Evolutionary conservation across 1,140 invertebrate species (phyloP), one percentile per base, ranked within the genome.

Genomic region (Calliopsis andreniformis): DNA sequence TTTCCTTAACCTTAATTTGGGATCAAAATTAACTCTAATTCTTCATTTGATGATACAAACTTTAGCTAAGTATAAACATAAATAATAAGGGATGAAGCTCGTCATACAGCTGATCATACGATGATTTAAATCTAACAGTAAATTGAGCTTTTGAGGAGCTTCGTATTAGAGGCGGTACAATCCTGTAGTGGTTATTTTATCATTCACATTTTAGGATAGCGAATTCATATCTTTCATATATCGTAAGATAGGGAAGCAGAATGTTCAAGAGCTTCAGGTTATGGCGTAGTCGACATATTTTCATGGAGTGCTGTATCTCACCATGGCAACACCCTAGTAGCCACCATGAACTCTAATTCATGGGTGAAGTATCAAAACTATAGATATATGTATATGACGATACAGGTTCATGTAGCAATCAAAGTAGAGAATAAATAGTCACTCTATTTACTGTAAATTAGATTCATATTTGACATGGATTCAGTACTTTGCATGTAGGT

Each of bases 171-270:
- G 20, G 6, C 2, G 3, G 8, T 12, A 25, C 10, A 4, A 32
- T 23, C 3, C 16, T 8, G 7, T 0, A 14, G 2, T 23, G 23
- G 3, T 14, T 6, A 14, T 10, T 43, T 68, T 23, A 5, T 7
- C 0, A 18, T 30, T n/a, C 18, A n/a, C n/a, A 4, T 18, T 35
- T 56, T 18, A 70, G 35, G 14, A 25, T 7, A 45, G 3, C 70
- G 81, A 82, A 89, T 90, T 90, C 89, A 88, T 90, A 90, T 91
- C 89, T 90, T 76, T 85, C 78, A 69, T 82, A 89, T 78, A 73
- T 82, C 56, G 75, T 68, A 88, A 90, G 86, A 87, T 88, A 91
- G 88, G 88, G 80, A 79, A 89, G 84, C 78, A 91, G 84, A 69
- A 89, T 79, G 42, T 14, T 61, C 73, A 89, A 77, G 87, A 90